Evolutionary conservation across 2,797 vertebrate genomes (phyloP).

Genomic region (Thamnophis elegans): DNA sequence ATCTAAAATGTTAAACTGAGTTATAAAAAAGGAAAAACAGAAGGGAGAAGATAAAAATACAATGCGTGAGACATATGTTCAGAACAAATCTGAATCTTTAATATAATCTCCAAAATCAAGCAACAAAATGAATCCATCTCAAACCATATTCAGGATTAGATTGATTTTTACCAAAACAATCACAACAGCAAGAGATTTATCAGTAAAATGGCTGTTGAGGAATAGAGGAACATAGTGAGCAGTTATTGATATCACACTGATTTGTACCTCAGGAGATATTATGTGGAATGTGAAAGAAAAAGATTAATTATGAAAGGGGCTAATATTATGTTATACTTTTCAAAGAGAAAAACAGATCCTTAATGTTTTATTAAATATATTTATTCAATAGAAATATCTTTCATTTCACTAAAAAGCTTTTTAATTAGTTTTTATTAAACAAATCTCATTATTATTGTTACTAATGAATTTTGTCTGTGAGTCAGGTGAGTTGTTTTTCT

Average conservation of each 20-base stretch:
- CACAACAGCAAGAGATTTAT: conserved; percentile 25
- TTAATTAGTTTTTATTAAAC: background rate
- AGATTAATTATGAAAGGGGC: background rate
- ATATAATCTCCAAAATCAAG: background rate
- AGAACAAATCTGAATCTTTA: background rate
- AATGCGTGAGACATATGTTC: accelerated
- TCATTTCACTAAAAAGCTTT: background rate
- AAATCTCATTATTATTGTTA: background rate
- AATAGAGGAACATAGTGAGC: conserved; percentile 8
- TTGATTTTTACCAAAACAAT: conserved; percentile 9
- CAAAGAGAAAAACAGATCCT: background rate
- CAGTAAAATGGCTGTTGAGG: conserved; percentile 20
- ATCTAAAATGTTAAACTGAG: background rate
- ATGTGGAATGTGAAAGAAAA: background rate
- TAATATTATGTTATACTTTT: background rate
- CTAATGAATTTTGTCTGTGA: background rate
- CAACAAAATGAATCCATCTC: background rate
- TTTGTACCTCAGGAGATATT: background rate
- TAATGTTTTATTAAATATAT: background rate
- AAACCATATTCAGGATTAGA: conserved; percentile 25
- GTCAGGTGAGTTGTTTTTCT: background rate
- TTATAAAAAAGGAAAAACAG: conserved; percentile 1
- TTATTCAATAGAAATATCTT: background rate
- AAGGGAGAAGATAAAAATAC: background rate
- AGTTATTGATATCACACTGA: background rate